A percentile compares a stretch with the other conserved stretches of the same genome.
phyloP scores from a whole-genome alignment of 2,888 invertebrate species.

The Drosophila diplacantha region DNA sequence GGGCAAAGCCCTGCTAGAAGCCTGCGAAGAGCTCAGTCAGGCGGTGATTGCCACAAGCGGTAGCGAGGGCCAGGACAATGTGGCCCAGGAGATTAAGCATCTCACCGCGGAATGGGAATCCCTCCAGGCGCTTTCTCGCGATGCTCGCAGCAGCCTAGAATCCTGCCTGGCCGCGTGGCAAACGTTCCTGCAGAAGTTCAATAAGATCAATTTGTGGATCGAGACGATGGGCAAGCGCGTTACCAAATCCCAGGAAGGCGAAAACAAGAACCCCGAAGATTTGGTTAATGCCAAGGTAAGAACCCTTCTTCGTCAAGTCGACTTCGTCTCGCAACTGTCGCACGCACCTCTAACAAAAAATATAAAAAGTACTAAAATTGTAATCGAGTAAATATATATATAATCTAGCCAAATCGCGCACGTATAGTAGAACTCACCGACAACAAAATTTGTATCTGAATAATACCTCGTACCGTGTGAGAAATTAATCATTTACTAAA shows the following conservation, averaged over 20 bases:
- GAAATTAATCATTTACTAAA: conserved; percentile 48
- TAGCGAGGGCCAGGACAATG: conserved; percentile 88
- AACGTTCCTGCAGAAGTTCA: conserved; percentile 85
- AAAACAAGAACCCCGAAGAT: conserved; percentile 88
- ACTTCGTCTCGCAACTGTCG: conserved; percentile 40
- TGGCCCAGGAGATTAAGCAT: conserved; percentile 89
- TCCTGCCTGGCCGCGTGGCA: conserved; percentile 90
- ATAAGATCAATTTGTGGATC: conserved; percentile 86
- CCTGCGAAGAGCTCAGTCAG: conserved; percentile 85
- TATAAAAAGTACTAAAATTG: conserved; percentile 48
- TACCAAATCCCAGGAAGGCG: conserved; percentile 82
- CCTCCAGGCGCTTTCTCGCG: conserved; percentile 85
- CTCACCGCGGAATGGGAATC: conserved; percentile 90
- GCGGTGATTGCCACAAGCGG: conserved; percentile 87
- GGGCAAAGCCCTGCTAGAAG: conserved; percentile 85
- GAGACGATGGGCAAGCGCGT: conserved; percentile 84
- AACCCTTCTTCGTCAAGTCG: conserved; percentile 35
- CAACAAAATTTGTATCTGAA: conserved; percentile 28
- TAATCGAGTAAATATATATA: conserved; percentile 30
- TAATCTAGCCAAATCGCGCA: conserved; percentile 20
- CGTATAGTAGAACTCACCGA: conserved; percentile 39
- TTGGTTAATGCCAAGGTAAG: conserved; percentile 86
- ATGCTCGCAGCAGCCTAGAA: conserved; percentile 85
- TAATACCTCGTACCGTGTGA: conserved; percentile 21
- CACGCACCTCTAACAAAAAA: conserved; percentile 61